Evolutionary conservation across 2,113 vertebrate genomes (phyloP), one percentile per base, ranked within the genome.

Genomic region (Leucopternis melanops): DNA sequence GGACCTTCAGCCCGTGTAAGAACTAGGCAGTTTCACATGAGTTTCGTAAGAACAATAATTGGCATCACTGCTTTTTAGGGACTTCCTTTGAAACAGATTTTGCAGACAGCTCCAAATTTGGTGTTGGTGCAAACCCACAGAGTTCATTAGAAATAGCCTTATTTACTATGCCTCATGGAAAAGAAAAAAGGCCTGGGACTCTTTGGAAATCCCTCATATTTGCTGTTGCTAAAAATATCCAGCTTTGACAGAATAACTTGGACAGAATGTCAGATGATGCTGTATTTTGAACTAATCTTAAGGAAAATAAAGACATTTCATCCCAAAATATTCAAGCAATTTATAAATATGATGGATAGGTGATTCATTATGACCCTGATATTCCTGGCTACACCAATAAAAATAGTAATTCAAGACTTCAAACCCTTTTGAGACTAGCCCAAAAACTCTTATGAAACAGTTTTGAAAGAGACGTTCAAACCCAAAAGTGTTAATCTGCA

Each of bases 221-320:
- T 87, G 21, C 36, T 75, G 14, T 75, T 91, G 77, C 44, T 87
- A 89, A 92, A 92, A 94, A 92, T 89, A 97, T 15, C 11, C 40
- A 81, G 10, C 13, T 92, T 86, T 89, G 77, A 92, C 73, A 95
- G 44, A 86, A 29, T 61, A 83, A 89, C 42, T 62, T 63, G 29
- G 59, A 82, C 49, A 66, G 19, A 88, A 73, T 75, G 61, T 57
- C 70, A 91, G 61, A 86, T 63, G 14, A 5, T 89, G 45, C n/a
- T 79, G 19, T 25, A 89, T 91, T 95, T 69, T 89, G 47, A 84
- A 88, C 9, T 81, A 74, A 86, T 86, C 36, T 90, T 84, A 79
- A 85, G 16, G 61, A 81, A 95, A 94, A 94, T 25, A 89, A 92
- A 94, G 57, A 88, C 57, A 86, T 82, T 88, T 86, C 49, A 85